Evolutionary conservation across 2,888 invertebrate species (phyloP).

Genomic region (Drosophila prostipennis): DNA sequence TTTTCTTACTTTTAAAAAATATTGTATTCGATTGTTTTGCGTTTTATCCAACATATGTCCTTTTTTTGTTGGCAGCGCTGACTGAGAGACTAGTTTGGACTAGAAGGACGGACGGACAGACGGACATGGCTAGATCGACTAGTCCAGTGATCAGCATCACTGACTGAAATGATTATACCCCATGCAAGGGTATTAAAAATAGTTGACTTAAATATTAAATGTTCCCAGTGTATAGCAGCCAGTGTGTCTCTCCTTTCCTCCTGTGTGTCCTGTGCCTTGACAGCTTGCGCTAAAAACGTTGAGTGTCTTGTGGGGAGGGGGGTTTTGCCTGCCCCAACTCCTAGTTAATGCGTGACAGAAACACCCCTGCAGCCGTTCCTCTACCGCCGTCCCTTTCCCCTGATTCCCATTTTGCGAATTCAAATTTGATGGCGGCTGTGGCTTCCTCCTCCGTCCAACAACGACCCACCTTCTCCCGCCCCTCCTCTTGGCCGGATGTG

Average conservation of each 20-base stretch:
- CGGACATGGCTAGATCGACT: too few relatives aligned
- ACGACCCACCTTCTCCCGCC: constrained; percentile 7
- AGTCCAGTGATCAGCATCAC: too few relatives aligned
- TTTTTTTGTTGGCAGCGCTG: too few relatives aligned
- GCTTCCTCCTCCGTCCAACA: constrained; percentile 43
- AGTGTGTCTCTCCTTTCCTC: constrained; percentile 1
- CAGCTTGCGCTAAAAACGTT: constrained; percentile 73
- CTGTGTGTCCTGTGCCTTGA: constrained; percentile 50
- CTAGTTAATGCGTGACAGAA: constrained; percentile 75
- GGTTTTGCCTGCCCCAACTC: constrained; percentile 7
- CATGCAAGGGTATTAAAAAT: too few relatives aligned
- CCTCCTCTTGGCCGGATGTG: constrained; percentile 57
- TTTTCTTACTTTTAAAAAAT: too few relatives aligned
- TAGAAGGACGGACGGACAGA: too few relatives aligned
- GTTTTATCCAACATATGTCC: too few relatives aligned
- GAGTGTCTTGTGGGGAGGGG: constrained; percentile 54
- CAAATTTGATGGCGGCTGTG: constrained; percentile 76
- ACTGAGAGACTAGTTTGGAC: too few relatives aligned
- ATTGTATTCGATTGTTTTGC: too few relatives aligned
- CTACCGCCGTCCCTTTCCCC: neutral
- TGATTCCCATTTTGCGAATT: constrained; percentile 53
- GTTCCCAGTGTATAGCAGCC: constrained; percentile 5
- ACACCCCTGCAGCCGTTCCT: constrained; percentile 29
- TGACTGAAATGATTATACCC: too few relatives aligned
- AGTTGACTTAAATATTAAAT: too few relatives aligned